Conservation (phyloP, 2,113 vertebrate species). For the Pterocles burchelli region DNA sequence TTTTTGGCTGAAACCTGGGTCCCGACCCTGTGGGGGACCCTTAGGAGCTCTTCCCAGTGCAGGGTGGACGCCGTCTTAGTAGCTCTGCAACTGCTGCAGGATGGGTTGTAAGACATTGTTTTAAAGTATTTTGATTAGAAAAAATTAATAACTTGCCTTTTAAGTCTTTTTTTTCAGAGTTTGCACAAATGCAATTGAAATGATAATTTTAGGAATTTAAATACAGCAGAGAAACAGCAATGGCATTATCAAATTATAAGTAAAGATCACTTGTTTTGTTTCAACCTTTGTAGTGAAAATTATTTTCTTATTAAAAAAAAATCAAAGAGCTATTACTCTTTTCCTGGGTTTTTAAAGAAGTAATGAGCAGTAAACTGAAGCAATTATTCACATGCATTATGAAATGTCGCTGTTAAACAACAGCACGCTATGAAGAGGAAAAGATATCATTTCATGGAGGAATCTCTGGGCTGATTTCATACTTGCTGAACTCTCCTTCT, state of each 20-base stretch:
- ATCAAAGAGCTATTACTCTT: slow-evolving; percentile 51
- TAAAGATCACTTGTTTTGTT: slow-evolving; percentile 57
- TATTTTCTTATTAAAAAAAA: slow-evolving; percentile 64
- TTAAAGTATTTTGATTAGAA: not conserved
- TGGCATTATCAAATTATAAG: slow-evolving; percentile 41
- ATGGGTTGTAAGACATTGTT: not conserved
- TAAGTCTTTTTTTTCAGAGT: not conserved
- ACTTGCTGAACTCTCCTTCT: slow-evolving; percentile 52
- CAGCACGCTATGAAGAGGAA: not conserved
- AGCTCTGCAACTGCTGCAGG: too few relatives aligned
- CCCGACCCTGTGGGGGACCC: not conserved
- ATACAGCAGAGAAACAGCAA: slow-evolving; percentile 22
- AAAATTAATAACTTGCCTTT: slow-evolving; percentile 23
- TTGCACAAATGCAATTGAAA: slow-evolving; percentile 27
- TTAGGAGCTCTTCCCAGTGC: not conserved
- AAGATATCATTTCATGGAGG: slow-evolving; percentile 29
- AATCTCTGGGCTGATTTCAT: slow-evolving; percentile 60
- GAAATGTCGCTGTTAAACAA: slow-evolving; percentile 68
- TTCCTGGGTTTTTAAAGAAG: slow-evolving; percentile 66
- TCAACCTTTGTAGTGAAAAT: slow-evolving; percentile 72
- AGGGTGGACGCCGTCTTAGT: too few relatives aligned
- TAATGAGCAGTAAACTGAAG: slow-evolving; percentile 75
- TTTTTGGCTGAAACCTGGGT: too few relatives aligned
- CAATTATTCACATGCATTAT: slow-evolving; percentile 69
- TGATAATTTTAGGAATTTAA: slow-evolving; percentile 42